Evolutionary conservation across 1,140 invertebrate genomes (phyloP).

Genomic region (Drosophila ogumai): DNA sequence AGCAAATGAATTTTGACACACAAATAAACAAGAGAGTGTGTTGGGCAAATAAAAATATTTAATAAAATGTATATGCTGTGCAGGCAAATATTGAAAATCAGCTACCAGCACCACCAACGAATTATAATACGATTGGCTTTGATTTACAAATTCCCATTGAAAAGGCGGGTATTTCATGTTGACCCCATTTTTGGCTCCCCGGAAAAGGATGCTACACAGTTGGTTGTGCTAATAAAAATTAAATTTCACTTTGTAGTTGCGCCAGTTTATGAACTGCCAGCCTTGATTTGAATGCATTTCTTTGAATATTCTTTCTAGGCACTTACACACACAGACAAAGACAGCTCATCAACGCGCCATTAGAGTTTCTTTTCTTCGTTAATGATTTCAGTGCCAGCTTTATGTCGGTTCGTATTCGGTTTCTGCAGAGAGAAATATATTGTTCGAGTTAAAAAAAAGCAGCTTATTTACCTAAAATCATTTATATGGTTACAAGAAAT

Average conservation of each 20-base stretch:
- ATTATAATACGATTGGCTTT: conserved; percentile 36
- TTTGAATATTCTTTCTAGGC: conserved; percentile 23
- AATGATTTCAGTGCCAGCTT: conserved; percentile 40
- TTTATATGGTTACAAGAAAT: not conserved
- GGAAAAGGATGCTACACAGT: conserved; percentile 24
- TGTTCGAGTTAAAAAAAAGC: not conserved
- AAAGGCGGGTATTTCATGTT: not conserved
- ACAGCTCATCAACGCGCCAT: conserved; percentile 35
- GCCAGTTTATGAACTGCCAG: conserved; percentile 29
- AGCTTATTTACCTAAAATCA: not conserved
- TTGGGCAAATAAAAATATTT: conserved; percentile 43
- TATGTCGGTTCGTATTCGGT: not conserved
- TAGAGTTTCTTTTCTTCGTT: conserved; percentile 49
- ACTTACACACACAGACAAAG: conserved; percentile 9
- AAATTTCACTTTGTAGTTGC: conserved; percentile 34
- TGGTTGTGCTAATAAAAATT: conserved; percentile 19
- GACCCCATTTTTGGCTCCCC: not conserved
- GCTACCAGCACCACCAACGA: not conserved
- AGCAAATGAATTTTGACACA: conserved; percentile 47
- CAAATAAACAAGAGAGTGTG: conserved; percentile 27
- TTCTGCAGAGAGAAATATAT: conserved; percentile 7
- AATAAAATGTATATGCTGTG: conserved; percentile 25
- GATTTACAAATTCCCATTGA: conserved; percentile 18
- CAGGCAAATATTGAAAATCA: conserved; percentile 14
- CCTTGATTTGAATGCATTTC: conserved; percentile 19